phyloP scores from a whole-genome alignment of 2,888 invertebrate genomes.

The Arrhopalites spinosus region DNA sequence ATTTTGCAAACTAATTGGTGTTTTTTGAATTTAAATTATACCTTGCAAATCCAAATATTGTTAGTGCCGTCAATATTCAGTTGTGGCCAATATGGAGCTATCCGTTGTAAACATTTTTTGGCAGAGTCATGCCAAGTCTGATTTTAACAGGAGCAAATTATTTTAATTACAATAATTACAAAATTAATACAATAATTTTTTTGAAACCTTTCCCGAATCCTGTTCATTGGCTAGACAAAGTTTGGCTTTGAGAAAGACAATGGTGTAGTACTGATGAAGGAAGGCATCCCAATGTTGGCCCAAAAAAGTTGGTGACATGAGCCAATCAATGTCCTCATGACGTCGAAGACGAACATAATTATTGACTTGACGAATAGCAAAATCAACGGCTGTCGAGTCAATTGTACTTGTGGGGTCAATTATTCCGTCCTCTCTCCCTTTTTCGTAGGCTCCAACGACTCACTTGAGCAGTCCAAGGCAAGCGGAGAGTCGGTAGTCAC shows the following conservation, averaged over 20 bases:
- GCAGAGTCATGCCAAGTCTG: constrained; percentile 65
- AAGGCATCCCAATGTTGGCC: constrained; percentile 89
- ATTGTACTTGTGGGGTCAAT: constrained; percentile 39
- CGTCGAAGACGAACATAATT: constrained; percentile 65
- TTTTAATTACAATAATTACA: no score
- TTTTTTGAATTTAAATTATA: no score
- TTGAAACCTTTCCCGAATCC: constrained; percentile 14
- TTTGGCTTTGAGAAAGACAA: background rate
- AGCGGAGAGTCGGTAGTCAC: constrained; percentile 87
- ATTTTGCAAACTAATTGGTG: no score
- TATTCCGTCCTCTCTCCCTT: constrained; percentile 63
- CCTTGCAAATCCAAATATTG: constrained; percentile 93
- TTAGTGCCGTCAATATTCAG: constrained; percentile 80
- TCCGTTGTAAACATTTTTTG: constrained; percentile 68
- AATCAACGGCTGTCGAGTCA: constrained; percentile 65
- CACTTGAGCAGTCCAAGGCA: constrained; percentile 81
- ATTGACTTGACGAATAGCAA: constrained; percentile 71
- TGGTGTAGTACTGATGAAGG: constrained; percentile 68
- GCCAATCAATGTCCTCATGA: constrained; percentile 71
- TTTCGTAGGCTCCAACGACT: constrained; percentile 67
- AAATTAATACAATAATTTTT: no score
- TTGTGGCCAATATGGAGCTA: constrained; percentile 78
- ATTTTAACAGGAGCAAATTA: no score
- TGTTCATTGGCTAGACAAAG: no score
- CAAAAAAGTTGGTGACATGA: constrained; percentile 45